These are phyloP conservation scores for Oenanthe oenanthe DNA, from an alignment of 2,113 vertebrate genomes.

Conservation along the genomic window DNA sequence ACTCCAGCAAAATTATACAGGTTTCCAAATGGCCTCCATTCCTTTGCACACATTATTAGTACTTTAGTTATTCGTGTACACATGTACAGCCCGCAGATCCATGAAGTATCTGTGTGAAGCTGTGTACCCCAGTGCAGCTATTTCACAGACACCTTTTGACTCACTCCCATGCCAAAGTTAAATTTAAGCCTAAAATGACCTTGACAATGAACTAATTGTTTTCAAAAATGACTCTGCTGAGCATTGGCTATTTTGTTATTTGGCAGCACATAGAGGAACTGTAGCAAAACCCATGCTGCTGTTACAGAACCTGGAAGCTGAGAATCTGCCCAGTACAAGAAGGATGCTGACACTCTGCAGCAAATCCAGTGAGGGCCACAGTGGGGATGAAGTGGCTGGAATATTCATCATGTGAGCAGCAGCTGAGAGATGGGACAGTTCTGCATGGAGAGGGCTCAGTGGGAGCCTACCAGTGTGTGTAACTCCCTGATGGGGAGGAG, in stretches of 20 bases:
- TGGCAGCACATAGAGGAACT: neutral
- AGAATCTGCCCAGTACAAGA: neutral
- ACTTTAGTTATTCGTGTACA: neutral
- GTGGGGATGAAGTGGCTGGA: neutral
- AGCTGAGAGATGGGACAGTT: neutral
- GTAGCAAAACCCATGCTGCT: neutral
- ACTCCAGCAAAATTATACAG: neutral
- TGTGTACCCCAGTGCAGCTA: neutral
- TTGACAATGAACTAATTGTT: neutral
- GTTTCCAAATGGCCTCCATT: neutral
- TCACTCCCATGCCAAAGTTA: neutral
- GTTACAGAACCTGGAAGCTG: neutral
- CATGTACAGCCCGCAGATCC: neutral
- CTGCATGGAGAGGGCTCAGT: neutral
- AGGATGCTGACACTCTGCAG: neutral
- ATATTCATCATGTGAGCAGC: fast-evolving
- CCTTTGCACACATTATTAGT: neutral
- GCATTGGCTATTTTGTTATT: neutral
- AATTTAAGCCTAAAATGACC: neutral
- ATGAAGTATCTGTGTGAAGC: neutral
- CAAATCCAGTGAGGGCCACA: neutral
- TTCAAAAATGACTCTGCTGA: neutral
- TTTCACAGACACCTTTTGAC: neutral
- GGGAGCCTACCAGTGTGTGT: neutral
- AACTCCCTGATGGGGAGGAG: neutral